Evolutionary conservation across 2,797 vertebrate genomes (phyloP).

Genomic region (Hyperoplus immaculatus): DNA sequence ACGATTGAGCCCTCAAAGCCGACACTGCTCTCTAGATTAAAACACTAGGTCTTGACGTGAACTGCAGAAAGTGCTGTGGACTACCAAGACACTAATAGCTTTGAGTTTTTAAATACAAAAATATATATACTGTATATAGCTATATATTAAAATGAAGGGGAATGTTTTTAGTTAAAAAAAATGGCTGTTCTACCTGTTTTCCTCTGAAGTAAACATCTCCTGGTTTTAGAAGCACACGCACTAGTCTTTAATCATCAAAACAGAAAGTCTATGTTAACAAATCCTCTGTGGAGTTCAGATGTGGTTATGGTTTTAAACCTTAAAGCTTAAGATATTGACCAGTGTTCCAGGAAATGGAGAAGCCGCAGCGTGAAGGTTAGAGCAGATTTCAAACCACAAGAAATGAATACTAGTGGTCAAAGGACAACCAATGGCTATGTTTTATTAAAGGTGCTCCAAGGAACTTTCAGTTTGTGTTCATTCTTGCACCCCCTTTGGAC

Average conservation of each 20-base stretch:
- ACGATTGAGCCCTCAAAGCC: constrained; percentile 22
- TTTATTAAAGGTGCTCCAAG: too few relatives aligned
- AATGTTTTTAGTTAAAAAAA: too few relatives aligned
- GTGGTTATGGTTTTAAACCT: constrained; percentile 5
- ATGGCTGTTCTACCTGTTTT: not conserved
- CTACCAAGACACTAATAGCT: not conserved
- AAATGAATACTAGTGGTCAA: not conserved
- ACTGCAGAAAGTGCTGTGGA: not conserved
- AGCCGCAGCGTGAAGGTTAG: constrained; percentile 16
- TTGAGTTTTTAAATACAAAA: not conserved
- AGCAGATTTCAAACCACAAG: constrained; percentile 2
- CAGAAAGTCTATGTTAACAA: constrained; percentile 8
- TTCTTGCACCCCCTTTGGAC: too few relatives aligned
- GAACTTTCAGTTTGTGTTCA: too few relatives aligned
- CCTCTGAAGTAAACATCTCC: not conserved
- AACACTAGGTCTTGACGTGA: constrained; percentile 2
- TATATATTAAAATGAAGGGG: too few relatives aligned
- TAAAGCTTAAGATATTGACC: constrained; percentile 1
- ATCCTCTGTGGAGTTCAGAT: not conserved
- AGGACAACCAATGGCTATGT: not conserved
- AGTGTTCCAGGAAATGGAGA: constrained; percentile 22
- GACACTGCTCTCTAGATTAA: constrained; percentile 34
- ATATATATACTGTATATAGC: too few relatives aligned
- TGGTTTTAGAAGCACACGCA: constrained; percentile 1
- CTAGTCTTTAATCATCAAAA: not conserved